These are phyloP conservation scores for Caenorhabditis brenneri DNA, from an alignment of 1,140 invertebrate genomes.

Conservation along the genomic window DNA sequence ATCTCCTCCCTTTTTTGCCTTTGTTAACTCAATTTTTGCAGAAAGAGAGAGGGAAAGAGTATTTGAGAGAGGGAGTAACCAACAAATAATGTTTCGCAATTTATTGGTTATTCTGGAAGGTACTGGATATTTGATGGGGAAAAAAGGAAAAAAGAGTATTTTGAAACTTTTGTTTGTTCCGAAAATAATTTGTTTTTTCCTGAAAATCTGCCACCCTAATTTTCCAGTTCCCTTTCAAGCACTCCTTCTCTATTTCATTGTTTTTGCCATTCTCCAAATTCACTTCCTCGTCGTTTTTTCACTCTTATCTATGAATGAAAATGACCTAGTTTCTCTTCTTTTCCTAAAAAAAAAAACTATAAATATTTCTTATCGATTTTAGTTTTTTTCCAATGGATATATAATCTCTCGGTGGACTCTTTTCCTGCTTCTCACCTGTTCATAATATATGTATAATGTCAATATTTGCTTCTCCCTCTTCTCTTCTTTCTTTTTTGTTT, in stretches of 20 bases:
- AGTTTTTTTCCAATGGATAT: not conserved
- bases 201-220: too few relatives aligned
- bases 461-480: not conserved
- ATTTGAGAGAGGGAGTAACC: not conserved
- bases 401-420: not conserved
- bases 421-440: not conserved
- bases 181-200: too few relatives aligned
- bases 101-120: too few relatives aligned
- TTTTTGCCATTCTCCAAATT: too few relatives aligned
- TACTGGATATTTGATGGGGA: too few relatives aligned
- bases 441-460: not conserved
- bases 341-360: too few relatives aligned
- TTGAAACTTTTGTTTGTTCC: too few relatives aligned
- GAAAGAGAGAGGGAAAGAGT: not conserved
- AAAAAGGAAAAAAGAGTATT: too few relatives aligned
- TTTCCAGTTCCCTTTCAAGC: too few relatives aligned
- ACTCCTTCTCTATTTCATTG: too few relatives aligned
- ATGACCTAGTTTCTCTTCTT: not conserved
- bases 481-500: not conserved
- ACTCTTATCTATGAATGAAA: too few relatives aligned
- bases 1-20: not conserved
- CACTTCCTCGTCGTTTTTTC: not conserved
- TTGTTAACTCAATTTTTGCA: not conserved
- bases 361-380: not conserved
- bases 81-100: slow-evolving; percentile 4